Evolutionary conservation across 2,888 invertebrate species (phyloP).

Genomic region (Nesidiocoris tenuis): DNA sequence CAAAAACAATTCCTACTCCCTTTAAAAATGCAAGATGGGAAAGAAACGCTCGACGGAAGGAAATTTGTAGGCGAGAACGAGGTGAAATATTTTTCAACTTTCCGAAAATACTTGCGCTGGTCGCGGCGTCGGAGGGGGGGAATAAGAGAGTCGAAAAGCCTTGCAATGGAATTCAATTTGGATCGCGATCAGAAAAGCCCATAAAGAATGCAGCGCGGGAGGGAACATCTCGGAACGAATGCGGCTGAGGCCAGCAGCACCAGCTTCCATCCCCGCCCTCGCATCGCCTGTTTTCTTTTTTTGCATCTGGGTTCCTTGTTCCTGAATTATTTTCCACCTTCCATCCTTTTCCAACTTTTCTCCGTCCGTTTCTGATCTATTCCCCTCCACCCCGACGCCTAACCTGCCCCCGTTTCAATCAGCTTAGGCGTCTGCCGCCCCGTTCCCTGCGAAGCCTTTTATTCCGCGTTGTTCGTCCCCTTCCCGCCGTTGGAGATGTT

Average conservation of each 20-base stretch:
- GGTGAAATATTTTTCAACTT: neutral
- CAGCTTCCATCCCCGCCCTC: neutral
- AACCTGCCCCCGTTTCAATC: neutral
- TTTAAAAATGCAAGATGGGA: too few relatives aligned
- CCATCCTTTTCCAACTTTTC: neutral
- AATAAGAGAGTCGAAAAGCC: neutral
- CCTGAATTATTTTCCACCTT: constrained; percentile 23
- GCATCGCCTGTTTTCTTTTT: neutral
- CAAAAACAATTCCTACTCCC: too few relatives aligned
- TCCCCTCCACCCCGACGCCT: neutral
- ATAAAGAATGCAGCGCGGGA: constrained; percentile 27
- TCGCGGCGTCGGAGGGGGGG: neutral
- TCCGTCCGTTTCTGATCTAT: neutral
- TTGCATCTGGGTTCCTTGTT: neutral
- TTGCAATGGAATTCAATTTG: constrained; percentile 25
- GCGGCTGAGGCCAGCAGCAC: constrained; percentile 6
- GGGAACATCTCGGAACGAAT: constrained; percentile 18
- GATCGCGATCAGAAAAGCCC: constrained; percentile 30
- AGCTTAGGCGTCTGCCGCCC: neutral
- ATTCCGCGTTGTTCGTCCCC: too few relatives aligned
- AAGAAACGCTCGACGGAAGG: too few relatives aligned
- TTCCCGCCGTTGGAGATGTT: neutral
- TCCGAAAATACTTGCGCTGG: neutral
- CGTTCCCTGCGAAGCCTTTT: neutral
- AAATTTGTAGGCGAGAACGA: too few relatives aligned